phyloP scores from a whole-genome alignment of 1,140 invertebrate genomes.

The Sarcophaga bullata region DNA sequence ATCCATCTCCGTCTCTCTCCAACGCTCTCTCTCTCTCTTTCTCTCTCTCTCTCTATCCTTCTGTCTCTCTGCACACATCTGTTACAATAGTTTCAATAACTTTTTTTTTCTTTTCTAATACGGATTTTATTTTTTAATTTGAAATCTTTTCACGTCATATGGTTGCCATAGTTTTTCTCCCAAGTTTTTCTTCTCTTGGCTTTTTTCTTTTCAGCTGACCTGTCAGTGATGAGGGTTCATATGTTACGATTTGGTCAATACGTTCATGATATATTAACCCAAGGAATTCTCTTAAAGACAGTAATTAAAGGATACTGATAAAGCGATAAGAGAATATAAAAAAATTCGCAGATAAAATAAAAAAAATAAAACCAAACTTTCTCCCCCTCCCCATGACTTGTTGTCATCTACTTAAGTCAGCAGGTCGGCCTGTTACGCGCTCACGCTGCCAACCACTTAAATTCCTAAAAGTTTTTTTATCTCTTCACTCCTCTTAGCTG shows the following conservation, averaged over 20 bases:
- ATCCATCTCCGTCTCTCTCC: neutral
- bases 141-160: conserved; percentile 31
- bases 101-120: neutral
- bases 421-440: too few species aligned
- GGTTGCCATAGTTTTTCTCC: neutral
- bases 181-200: neutral
- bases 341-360: too few species aligned
- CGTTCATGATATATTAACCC: neutral
- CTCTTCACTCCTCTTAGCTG: too few species aligned
- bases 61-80: neutral
- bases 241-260: neutral
- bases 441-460: too few species aligned
- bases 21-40: too few species aligned
- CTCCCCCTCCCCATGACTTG: too few species aligned
- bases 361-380: too few species aligned
- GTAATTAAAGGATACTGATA: too few species aligned
- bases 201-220: neutral
- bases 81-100: conserved; percentile 35
- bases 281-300: too few species aligned
- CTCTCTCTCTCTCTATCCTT: neutral
- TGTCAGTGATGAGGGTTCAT: neutral
- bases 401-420: too few species aligned
- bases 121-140: conserved; percentile 23
- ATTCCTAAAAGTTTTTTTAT: too few species aligned
- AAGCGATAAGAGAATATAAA: too few species aligned